Base-by-base conservation (phyloP, 2,797 vertebrate species). In the Arremon aurantiirostris region DNA sequence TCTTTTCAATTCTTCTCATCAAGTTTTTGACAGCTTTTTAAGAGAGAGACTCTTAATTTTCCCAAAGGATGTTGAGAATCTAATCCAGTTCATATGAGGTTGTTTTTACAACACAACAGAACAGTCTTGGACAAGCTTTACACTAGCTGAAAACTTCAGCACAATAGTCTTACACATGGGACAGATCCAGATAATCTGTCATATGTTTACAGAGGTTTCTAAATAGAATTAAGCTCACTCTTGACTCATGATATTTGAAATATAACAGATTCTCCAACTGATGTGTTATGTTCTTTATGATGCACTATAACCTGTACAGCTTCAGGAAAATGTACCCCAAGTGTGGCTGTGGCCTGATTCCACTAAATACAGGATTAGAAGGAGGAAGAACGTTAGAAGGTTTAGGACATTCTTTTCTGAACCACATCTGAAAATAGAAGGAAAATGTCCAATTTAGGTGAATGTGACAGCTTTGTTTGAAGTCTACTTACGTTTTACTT, bases 401-500 rank as follows among this genome's bases (percentile, higher is more conserved):
- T 60, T 94, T 61, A 37, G 47, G 82, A 59, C 3, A 3, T 47
- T 53, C 11, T 79, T 89, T 93, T 60, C 53, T 79, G 50, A 86
- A 46, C 6, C 34, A 30, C 20, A 27, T 64, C 50, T 64, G 37
- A 68, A 86, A 86, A 73, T 4, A 52, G 47, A 76, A 90, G 63
- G 39, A 55, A 75, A 95, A 86, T 20, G n/a, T 65, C 64, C 84
- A 34, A 14, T 78, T 14, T 28, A 47, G 14, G 41, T 46, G 42
- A 83, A 71, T 27, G 17, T 17, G 24, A 76, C 41, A 77, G 50
- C 44, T 82, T 86, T 84, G 34, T 80, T 52, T 79, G 30, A 90
- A 85, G 47, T 82, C 44, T 93, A 98, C 98, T 98, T 98, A 98
- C 98, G 92, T 97, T 98, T 98, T 52, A 96, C 94, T 97, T 98